phyloP scores from a whole-genome alignment of 1,140 invertebrate species.

The Antheraea pernyi region DNA sequence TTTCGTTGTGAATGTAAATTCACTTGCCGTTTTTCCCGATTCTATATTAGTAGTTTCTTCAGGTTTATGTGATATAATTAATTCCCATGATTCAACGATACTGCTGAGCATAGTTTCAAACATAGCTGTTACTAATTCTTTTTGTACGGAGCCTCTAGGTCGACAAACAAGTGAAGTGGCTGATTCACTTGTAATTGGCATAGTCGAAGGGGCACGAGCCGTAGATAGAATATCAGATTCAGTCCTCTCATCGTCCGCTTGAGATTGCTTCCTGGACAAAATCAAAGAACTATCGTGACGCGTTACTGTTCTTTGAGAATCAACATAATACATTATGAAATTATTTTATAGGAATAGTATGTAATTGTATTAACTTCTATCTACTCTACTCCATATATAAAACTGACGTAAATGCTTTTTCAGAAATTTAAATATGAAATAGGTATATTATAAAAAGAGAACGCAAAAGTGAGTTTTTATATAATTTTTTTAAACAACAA shows the following conservation, averaged over 20 bases:
- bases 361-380: too few species aligned
- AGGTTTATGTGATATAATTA: slow-evolving; percentile 36
- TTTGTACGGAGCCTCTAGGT: slow-evolving; percentile 47
- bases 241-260: slow-evolving; percentile 26
- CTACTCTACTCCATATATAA: not conserved
- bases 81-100: slow-evolving; percentile 60
- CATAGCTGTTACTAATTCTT: slow-evolving; percentile 55
- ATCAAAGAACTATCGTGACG: slow-evolving; percentile 52
- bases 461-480: not conserved
- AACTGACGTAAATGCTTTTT: not conserved
- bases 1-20: slow-evolving; percentile 41
- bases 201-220: slow-evolving; percentile 36
- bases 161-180: slow-evolving; percentile 24
- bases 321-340: slow-evolving; percentile 44
- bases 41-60: slow-evolving; percentile 35
- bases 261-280: slow-evolving; percentile 11
- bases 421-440: not conserved
- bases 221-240: slow-evolving; percentile 30
- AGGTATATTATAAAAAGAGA: not conserved
- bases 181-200: slow-evolving; percentile 37
- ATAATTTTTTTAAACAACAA: not conserved
- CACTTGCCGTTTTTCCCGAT: slow-evolving; percentile 43
- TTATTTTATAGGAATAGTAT: not conserved
- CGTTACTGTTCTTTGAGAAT: slow-evolving; percentile 46
- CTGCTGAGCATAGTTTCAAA: slow-evolving; percentile 60